Evolutionary conservation across 2,113 vertebrate species (phyloP).

Genomic region (Pomatorhinus ruficollis): DNA sequence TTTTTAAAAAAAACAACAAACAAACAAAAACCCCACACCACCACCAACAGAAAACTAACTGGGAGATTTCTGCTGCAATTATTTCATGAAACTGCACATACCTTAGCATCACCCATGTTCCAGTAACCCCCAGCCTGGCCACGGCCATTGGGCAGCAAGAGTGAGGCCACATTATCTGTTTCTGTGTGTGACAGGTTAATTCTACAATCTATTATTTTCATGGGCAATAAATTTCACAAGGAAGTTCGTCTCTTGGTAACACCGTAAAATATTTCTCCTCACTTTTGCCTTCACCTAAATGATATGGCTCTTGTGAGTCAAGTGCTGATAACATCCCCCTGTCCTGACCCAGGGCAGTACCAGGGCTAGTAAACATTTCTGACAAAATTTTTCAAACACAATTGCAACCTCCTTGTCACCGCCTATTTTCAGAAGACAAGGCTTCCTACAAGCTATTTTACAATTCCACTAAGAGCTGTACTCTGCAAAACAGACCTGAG

Average conservation of each 20-base stretch:
- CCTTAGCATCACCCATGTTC: neutral
- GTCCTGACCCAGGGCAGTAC: neutral
- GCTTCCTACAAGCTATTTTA: neutral
- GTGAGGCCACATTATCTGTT: neutral
- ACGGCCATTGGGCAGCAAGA: accelerated
- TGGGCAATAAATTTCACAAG: neutral
- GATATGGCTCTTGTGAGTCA: neutral
- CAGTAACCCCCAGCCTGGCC: neutral
- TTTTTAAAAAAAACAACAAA: too few relatives aligned
- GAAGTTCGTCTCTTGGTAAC: neutral
- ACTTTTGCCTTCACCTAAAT: neutral
- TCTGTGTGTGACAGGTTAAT: neutral
- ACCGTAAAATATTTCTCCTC: neutral
- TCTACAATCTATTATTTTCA: conserved; percentile 11
- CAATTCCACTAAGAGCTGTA: neutral
- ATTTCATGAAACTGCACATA: accelerated
- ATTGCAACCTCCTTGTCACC: neutral
- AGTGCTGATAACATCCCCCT: neutral
- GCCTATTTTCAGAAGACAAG: neutral
- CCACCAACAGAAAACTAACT: neutral
- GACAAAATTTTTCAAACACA: neutral
- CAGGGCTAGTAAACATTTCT: neutral
- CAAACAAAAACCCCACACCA: too few relatives aligned
- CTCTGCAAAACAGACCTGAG: neutral
- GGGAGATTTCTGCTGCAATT: neutral